Conservation (phyloP, 2,797 vertebrate species). For the Malurus splendens region DNA sequence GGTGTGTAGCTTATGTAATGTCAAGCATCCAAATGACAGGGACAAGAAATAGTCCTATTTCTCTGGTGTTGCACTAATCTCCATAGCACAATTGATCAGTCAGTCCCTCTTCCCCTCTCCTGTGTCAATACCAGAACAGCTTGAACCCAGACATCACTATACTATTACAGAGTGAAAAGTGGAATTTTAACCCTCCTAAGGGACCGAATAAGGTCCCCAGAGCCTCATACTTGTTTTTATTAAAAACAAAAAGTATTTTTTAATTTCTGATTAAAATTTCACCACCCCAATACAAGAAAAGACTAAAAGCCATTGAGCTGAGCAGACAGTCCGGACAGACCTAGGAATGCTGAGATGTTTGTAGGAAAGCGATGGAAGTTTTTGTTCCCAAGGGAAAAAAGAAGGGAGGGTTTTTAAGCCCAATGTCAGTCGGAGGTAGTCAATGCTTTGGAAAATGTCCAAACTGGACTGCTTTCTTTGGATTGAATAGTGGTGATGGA, state of each 20-base stretch:
- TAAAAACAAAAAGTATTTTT: neutral
- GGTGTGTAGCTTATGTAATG: neutral
- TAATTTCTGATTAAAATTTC: neutral
- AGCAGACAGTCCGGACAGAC: neutral
- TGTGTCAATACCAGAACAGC: neutral
- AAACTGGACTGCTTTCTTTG: neutral
- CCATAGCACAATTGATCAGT: neutral
- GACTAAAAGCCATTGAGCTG: neutral
- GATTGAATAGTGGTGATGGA: neutral
- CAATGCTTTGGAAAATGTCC: neutral
- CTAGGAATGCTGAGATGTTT: neutral
- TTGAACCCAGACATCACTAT: neutral
- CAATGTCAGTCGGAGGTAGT: neutral
- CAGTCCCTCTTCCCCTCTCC: neutral
- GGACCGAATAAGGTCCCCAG: neutral
- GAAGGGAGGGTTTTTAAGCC: neutral
- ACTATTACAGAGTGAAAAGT: neutral
- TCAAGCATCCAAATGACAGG: neutral
- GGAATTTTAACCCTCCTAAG: neutral
- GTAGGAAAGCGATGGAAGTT: neutral
- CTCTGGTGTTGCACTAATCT: neutral
- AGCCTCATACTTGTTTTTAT: neutral
- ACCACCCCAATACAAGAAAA: neutral
- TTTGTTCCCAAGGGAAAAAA: neutral
- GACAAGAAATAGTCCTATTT: neutral